phyloP scores from a whole-genome alignment of 2,888 invertebrate species.

The Eilema griseolum region DNA sequence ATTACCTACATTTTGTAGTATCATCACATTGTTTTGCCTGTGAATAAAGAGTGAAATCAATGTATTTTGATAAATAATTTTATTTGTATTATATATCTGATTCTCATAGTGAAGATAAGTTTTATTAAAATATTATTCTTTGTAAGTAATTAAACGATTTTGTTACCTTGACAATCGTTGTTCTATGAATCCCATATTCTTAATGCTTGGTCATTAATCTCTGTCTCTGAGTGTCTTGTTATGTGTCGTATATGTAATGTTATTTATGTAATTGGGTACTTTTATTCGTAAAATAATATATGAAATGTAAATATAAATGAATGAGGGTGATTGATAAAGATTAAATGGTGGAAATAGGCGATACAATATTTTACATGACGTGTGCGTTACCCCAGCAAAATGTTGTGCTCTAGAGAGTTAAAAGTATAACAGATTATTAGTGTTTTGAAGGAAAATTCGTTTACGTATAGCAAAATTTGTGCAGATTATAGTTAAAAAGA shows the following conservation, averaged over 20 bases:
- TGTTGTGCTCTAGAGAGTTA: too few species aligned
- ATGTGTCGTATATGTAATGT: neutral
- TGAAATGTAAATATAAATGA: neutral
- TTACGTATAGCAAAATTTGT: too few species aligned
- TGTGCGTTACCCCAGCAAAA: too few species aligned
- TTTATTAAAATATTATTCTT: constrained; percentile 22
- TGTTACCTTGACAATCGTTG: constrained; percentile 21
- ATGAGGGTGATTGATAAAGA: neutral
- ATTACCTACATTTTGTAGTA: constrained; percentile 18
- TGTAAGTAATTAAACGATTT: constrained; percentile 20
- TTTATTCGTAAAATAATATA: neutral
- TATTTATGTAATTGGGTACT: neutral
- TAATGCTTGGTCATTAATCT: neutral
- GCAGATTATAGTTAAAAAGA: too few species aligned
- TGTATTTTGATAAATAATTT: constrained; percentile 37
- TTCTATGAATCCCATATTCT: constrained; percentile 3
- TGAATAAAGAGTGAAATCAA: constrained; percentile 37
- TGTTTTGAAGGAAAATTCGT: too few species aligned
- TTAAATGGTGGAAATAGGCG: neutral
- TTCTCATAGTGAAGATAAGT: constrained; percentile 25
- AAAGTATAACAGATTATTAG: too few species aligned
- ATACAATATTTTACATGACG: too few species aligned
- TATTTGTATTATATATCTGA: constrained; percentile 32
- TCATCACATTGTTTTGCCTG: constrained; percentile 23
- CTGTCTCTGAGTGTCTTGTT: constrained; percentile 2